Evolutionary conservation across 1,140 invertebrate species (phyloP), one percentile per base, ranked within the genome.

Genomic region (Panagrolaimus sp.): DNA sequence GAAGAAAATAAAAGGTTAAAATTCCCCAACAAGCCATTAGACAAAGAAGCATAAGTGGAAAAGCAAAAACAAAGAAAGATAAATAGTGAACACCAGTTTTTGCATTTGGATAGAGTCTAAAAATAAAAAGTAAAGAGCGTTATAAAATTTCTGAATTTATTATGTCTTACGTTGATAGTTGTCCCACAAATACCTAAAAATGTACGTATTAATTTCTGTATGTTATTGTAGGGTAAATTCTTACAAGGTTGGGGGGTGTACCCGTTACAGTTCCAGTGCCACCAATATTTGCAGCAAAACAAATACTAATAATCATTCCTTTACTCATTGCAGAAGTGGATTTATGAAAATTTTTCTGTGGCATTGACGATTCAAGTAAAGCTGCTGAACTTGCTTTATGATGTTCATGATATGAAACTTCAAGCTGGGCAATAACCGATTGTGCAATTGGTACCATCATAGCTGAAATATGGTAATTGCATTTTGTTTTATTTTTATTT

Each of bases 221-320:
- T n/a, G 31, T 38, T 38, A 38, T 38, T 4, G 2, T 38, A 38
- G 2, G 7, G 2, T 38, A 4, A 2, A 38, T 4, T 38, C 7
- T 38, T 38, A 38, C 7, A 7, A 38, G 2, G 31, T 38, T 38
- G 2, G 31, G 2, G n/a, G n/a, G n/a, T n/a, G n/a, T 38, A 38
- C 92, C 92, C 1, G 92, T 91, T 2, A 94, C 83, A 0, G 91
- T 91, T 0, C 90, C 90, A 57, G 89, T 90, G 7, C 92, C 92
- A 3, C 92, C 92, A 45, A 92, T 83, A 74, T 87, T 88, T 7
- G 91, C 88, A 0, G 91, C 88, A 78, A 92, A 93, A 1, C 90
- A 90, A 25, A 91, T 89, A 8, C 88, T 88, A 66, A 93, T 78
- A 72, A 90, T 88, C 23, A 77, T 51, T 20, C 68, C 75, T 42